Base-by-base conservation (phyloP, 2,888 invertebrate species). In the Deilephila elpenor region DNA sequence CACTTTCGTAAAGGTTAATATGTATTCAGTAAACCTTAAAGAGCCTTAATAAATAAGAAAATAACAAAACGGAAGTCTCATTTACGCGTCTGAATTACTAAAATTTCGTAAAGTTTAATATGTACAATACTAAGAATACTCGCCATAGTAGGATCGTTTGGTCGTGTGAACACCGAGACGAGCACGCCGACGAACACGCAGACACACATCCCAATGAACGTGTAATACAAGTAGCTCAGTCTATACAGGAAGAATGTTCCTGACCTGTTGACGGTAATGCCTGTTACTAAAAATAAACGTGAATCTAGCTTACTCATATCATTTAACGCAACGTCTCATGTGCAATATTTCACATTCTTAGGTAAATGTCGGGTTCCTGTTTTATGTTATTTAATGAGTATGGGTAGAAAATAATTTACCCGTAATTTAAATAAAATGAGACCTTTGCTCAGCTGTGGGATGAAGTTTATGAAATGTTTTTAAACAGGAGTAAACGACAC, bases 211-310 rank as follows among this genome's bases (percentile, higher is more conserved):
- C 97, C 97, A n/a, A 97, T 93, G 76, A 96, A 92, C 0, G 97
- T 97, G 89, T 97, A 97, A 93, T 97, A 97, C 88, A 97, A 95
- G 89, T 97, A 98, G 19, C 97, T 97, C 84, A 97, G 87, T 79
- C 96, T 93, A 86, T 96, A 97, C 74, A 97, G 85, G 80, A 95
- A 92, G 86, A 96, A 96, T n/a, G 96, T 95, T 51, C 95, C 92
- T 60, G 95, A 95, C 79, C 96, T 95, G 90, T 78, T 74, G 72
- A 73, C 74, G 79, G 74, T 70, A 78, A 70, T 70, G 76, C 71
- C 59, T 71, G 62, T 59, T 67, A 73, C 76, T 78, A 78, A 64
- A 74, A 74, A 75, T 77, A 75, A 64, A 75, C 67, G 20, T 61
- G 67, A 74, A 75, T 74, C 73, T 74, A 73, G 70, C 71, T 73